These are phyloP conservation scores for Egretta garzetta DNA, from an alignment of 2,113 vertebrate genomes.

Conservation along the genomic window DNA sequence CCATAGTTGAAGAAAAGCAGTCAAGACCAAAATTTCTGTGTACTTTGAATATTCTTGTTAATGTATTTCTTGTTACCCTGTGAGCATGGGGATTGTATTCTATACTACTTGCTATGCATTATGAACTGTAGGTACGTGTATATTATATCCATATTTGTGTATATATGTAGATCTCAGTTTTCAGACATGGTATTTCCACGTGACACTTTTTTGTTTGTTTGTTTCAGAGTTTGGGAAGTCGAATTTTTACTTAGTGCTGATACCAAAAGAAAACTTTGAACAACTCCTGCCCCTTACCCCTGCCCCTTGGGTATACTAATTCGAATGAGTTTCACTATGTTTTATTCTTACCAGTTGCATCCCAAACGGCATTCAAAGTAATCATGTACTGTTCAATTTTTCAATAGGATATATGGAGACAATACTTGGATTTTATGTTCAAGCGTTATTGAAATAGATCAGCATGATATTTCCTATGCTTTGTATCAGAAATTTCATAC, in stretches of 20 bases:
- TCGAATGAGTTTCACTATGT: not conserved
- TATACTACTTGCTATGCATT: not conserved
- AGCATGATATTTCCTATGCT: not conserved
- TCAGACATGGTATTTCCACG: not conserved
- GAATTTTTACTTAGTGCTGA: not conserved
- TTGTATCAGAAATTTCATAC: not conserved
- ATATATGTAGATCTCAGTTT: not conserved
- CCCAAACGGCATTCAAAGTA: not conserved
- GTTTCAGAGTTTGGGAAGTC: not conserved
- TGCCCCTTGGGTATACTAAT: not conserved
- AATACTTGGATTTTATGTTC: not conserved
- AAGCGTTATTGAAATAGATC: not conserved
- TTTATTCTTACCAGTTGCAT: not conserved
- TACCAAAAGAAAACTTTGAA: not conserved
- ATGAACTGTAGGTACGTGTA: not conserved
- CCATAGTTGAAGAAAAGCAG: not conserved
- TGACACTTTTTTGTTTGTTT: not conserved
- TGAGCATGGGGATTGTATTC: not conserved
- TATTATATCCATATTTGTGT: not conserved
- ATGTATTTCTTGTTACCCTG: not conserved
- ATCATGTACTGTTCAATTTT: not conserved
- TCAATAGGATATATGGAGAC: not conserved
- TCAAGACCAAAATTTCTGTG: not conserved
- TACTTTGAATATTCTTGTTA: not conserved
- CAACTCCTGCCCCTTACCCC: fast-evolving